Evolutionary conservation across 2,888 invertebrate genomes (phyloP), one percentile per base, ranked within the genome.

Genomic region (Scaptodrosophila latifasciaeformis): DNA sequence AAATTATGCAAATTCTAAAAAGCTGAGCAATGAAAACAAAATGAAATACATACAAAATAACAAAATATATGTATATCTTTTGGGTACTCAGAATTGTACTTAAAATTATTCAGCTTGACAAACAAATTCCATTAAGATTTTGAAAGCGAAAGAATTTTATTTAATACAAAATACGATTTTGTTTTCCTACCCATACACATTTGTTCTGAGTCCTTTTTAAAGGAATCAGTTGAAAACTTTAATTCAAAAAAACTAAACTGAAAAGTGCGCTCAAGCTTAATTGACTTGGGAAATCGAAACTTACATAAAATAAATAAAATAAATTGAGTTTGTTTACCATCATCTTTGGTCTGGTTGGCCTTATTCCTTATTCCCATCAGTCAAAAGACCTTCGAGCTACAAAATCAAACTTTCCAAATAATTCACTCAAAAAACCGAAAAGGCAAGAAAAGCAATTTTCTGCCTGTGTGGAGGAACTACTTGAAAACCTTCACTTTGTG

Each of bases 361-460:
- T n/a, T n/a, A n/a, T n/a, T n/a, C n/a, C n/a, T n/a, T n/a, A n/a
- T n/a, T n/a, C n/a, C n/a, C n/a, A n/a, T n/a, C n/a, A n/a, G n/a
- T n/a, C n/a, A n/a, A n/a, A n/a, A n/a, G n/a, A n/a, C n/a, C n/a
- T n/a, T n/a, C n/a, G n/a, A n/a, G n/a, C n/a, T n/a, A n/a, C 48
- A 24, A 47, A 64, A 42, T 40, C 40, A 56, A 64, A 64, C 50
- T 64, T 72, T 70, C 47, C 31, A 35, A 67, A 49, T 51, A n/a
- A n/a, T n/a, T n/a, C 59, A 54, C 53, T 65, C 54, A 54, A 48
- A 43, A 59, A 12, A 24, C 42, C n/a, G 3, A 34, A 37, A 17
- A 34, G 10, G 7, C 68, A 67, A 53, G 65, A 54, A 70, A 74
- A 59, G 56, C 75, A 65, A 74, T 71, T 77, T 77, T 60, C 35